Percentiles rank a stretch among this genome's conserved stretches.
phyloP scores from a whole-genome alignment of 2,113 vertebrate genomes.

The Platanista minor region DNA sequence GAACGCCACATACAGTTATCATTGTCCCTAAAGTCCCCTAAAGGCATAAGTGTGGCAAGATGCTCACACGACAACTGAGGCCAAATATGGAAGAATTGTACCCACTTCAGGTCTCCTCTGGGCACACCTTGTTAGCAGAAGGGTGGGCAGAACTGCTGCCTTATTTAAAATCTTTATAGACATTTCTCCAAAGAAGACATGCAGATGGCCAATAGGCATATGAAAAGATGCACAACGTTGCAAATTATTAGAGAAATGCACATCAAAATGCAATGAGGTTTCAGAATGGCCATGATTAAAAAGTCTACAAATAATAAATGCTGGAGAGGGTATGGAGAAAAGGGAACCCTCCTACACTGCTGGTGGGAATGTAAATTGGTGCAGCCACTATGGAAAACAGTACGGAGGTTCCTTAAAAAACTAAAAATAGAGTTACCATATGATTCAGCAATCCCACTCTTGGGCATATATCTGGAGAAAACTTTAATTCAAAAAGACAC shows the following conservation, averaged over 20 bases:
- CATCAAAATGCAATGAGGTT: neutral
- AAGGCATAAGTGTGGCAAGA: neutral
- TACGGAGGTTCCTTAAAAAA: neutral
- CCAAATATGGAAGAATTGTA: neutral
- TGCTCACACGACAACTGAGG: neutral
- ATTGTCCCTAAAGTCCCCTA: neutral
- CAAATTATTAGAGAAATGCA: neutral
- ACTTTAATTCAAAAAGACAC: neutral
- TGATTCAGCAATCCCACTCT: no score
- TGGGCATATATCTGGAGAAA: no score
- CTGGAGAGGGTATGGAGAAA: neutral
- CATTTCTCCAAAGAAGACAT: neutral
- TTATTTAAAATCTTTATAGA: neutral
- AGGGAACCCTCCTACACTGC: neutral
- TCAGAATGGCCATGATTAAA: neutral
- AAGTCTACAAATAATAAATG: neutral
- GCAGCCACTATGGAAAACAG: neutral
- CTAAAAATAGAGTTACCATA: no score
- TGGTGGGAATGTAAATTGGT: neutral
- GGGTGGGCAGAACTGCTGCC: neutral
- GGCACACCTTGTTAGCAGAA: neutral
- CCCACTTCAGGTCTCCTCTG: neutral
- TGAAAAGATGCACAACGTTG: neutral
- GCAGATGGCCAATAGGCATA: neutral
- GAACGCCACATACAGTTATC: neutral